Base-by-base conservation (phyloP, 2,113 vertebrate genomes). In the Cacatua alba region DNA sequence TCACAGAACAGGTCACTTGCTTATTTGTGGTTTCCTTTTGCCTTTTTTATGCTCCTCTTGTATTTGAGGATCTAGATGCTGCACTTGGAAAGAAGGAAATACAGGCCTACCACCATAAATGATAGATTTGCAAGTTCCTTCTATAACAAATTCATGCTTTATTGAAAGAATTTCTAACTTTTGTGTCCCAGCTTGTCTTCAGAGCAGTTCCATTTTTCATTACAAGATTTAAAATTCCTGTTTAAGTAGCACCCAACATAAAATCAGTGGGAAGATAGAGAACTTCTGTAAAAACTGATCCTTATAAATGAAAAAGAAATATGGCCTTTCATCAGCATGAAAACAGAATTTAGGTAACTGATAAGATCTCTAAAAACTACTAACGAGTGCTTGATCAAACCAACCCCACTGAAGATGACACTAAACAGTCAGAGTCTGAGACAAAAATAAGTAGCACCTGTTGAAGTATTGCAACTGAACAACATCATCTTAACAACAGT, bases 1-100 rank as follows among this genome's bases (percentile, higher is more conserved):
- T 52, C 28, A 17, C 33, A n/a, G 35, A 78, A 83, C 14, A 10
- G 28, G 46, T 51, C 35, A 29, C 78, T 86, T 33, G 53, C 46
- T 81, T 21, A 41, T 65, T 65, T 82, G 15, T 80, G 35, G 35
- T 94, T 94, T 93, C 60, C 63, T 96, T 94, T 68, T 82, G 71
- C 57, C 9, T 75, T 88, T 8, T 75, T 88, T 88, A 70, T 93
- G 59, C 19, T 76, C 67, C 72, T 33, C 9, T 77, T 90, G 41
- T 83, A 53, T 79, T 88, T 88, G 74, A 86, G 71, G 62, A 92
- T 94, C 43, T 70, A 93, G 57, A 52, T 80, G 49, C 49, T 65
- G 57, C 63, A 44, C 51, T 37, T 33, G 67, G 55, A 92, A 93
- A 69, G 53, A 89, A 79, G 48, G 57, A 92, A 83, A 63, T 75